A percentile compares a stretch with the other conserved stretches of the same genome.
Evolutionary conservation across 2,888 invertebrate genomes (phyloP).

Genomic region (Zygogramma bicolorata): DNA sequence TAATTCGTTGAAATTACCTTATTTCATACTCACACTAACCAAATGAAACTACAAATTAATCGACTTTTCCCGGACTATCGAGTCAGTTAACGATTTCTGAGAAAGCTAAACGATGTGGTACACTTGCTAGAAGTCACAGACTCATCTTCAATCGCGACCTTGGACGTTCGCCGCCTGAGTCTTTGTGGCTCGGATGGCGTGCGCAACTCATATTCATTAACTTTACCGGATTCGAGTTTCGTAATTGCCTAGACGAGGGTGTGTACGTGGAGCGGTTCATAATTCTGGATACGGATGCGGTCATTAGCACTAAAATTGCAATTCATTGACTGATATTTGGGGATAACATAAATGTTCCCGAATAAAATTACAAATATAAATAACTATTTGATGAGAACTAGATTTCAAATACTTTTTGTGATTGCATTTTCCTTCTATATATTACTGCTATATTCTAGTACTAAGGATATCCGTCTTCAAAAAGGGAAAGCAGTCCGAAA

Average conservation of each 20-base stretch:
- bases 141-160: constrained; percentile 57
- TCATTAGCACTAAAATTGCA: not conserved
- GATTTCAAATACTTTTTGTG: too few relatives aligned
- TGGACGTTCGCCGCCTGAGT: constrained; percentile 37
- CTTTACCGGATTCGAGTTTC: constrained; percentile 13
- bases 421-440: too few relatives aligned
- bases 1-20: too few relatives aligned
- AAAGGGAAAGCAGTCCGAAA: too few relatives aligned
- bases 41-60: not conserved
- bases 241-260: constrained; percentile 11
- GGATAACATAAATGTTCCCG: too few relatives aligned
- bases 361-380: too few relatives aligned
- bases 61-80: not conserved
- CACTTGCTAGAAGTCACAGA: constrained; percentile 51
- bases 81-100: constrained; percentile 36
- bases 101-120: constrained; percentile 43
- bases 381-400: too few relatives aligned
- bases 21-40: too few relatives aligned
- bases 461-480: too few relatives aligned
- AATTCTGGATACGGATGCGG: constrained; percentile 1
- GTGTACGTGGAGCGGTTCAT: not conserved
- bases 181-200: constrained; percentile 10
- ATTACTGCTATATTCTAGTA: too few relatives aligned
- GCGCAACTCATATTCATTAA: constrained; percentile 12
- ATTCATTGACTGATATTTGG: too few relatives aligned